Evolutionary conservation across 1,140 invertebrate species (phyloP).

Genomic region (Drosophila sp.): DNA sequence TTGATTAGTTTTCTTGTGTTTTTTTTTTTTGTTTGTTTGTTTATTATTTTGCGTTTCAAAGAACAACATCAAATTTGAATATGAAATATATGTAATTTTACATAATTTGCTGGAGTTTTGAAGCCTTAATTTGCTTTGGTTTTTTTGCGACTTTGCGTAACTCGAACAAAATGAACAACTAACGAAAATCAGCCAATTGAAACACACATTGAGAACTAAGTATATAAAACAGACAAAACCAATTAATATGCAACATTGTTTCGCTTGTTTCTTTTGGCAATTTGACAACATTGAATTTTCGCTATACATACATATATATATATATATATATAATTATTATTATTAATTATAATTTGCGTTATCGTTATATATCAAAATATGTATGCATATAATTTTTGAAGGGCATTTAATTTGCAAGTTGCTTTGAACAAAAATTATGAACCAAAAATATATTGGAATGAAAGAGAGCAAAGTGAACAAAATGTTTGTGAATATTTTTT

Average conservation of each 20-base stretch:
- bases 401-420: conserved; percentile 54
- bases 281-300: conserved; percentile 66
- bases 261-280: conserved; percentile 54
- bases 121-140: conserved; percentile 13
- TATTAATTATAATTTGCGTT: background rate
- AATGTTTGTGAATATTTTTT: conserved; percentile 32
- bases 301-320: conserved; percentile 47
- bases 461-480: conserved; percentile 34
- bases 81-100: conserved; percentile 3
- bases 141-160: conserved; percentile 4
- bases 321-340: background rate
- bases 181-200: conserved; percentile 47
- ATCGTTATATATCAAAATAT: conserved; percentile 24
- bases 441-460: conserved; percentile 32
- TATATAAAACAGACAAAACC: conserved; percentile 33
- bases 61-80: conserved; percentile 1
- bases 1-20: conserved; percentile 1
- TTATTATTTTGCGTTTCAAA: conserved; percentile 2
- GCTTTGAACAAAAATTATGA: conserved; percentile 39
- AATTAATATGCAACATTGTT: conserved; percentile 25
- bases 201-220: conserved; percentile 50
- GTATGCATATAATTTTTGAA: conserved; percentile 24
- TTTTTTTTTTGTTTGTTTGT: background rate
- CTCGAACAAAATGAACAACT: conserved; percentile 11
- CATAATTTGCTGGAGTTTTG: conserved; percentile 2